Percentiles rank a stretch among this genome's conserved stretches.
These are phyloP conservation scores for Gymnothorax reevesii DNA, from an alignment of 2,797 vertebrate genomes.

Conservation along the genomic window DNA sequence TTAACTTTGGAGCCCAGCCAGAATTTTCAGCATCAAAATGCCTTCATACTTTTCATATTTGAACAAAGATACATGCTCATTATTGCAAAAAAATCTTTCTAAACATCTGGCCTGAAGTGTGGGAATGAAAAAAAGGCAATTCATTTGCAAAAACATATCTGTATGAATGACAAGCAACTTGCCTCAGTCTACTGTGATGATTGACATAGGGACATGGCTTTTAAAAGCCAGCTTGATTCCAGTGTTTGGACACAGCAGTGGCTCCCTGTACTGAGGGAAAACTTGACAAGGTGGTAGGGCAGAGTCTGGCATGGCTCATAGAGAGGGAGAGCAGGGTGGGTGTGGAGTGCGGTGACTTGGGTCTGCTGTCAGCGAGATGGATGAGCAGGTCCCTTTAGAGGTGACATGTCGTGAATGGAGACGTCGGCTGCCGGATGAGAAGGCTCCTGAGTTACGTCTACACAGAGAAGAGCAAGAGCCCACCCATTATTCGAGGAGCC, in stretches of 20 bases:
- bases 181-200: background rate
- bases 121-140: background rate
- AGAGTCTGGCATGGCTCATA: background rate
- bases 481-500: background rate
- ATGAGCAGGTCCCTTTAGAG: background rate
- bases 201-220: background rate
- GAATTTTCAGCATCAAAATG: background rate
- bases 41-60: background rate
- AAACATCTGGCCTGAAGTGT: background rate
- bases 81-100: background rate
- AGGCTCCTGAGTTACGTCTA: constrained; percentile 7
- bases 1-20: background rate
- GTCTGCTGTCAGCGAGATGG: constrained; percentile 7
- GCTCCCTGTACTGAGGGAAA: background rate
- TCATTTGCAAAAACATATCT: no score
- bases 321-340: background rate
- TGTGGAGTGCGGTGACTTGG: background rate
- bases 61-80: constrained; percentile 12
- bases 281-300: background rate
- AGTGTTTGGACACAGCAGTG: background rate
- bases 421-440: background rate
- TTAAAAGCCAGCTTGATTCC: background rate
- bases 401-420: constrained; percentile 2
- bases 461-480: background rate
- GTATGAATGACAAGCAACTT: background rate